Evolutionary conservation across 2,888 invertebrate species (phyloP).

Genomic region (Listrodromus nycthemerus): DNA sequence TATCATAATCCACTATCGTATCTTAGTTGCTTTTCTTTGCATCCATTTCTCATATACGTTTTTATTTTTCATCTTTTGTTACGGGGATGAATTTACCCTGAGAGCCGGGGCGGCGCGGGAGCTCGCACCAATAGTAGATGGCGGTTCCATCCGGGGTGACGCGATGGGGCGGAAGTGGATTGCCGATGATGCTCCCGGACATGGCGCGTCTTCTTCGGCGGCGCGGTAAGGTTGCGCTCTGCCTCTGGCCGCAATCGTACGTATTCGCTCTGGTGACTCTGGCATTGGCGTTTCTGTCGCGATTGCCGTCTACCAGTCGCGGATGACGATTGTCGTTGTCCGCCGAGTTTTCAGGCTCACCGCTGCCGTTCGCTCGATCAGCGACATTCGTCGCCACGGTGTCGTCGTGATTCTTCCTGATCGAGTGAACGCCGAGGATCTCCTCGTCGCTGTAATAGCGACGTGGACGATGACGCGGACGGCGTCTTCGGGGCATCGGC

Average conservation of each 20-base stretch:
- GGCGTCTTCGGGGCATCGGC: constrained; percentile 52
- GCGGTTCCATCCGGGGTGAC: constrained; percentile 93
- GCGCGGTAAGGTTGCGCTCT: constrained; percentile 82
- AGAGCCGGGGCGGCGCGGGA: constrained; percentile 86
- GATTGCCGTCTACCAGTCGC: constrained; percentile 67
- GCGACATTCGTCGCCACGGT: constrained; percentile 31
- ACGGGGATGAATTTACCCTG: constrained; percentile 81
- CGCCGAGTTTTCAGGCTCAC: constrained; percentile 31
- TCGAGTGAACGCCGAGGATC: constrained; percentile 62
- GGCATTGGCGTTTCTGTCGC: constrained; percentile 78
- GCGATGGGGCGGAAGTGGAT: constrained; percentile 89
- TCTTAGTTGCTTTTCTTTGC: not conserved
- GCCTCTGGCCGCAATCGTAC: constrained; percentile 71
- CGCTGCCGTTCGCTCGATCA: constrained; percentile 33
- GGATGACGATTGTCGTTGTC: constrained; percentile 61
- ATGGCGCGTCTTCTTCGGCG: constrained; percentile 79
- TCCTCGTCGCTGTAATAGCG: constrained; percentile 71
- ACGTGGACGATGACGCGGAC: constrained; percentile 66
- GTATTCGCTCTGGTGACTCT: constrained; percentile 70
- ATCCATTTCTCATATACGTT: not conserved
- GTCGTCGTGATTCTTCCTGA: constrained; percentile 42
- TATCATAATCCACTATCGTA: constrained; percentile 7
- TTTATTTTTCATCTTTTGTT: constrained; percentile 44
- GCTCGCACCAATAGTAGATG: constrained; percentile 95
- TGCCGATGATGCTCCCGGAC: constrained; percentile 78